Conservation (phyloP, 2,113 vertebrate genomes). For the Aegithalos caudatus region DNA sequence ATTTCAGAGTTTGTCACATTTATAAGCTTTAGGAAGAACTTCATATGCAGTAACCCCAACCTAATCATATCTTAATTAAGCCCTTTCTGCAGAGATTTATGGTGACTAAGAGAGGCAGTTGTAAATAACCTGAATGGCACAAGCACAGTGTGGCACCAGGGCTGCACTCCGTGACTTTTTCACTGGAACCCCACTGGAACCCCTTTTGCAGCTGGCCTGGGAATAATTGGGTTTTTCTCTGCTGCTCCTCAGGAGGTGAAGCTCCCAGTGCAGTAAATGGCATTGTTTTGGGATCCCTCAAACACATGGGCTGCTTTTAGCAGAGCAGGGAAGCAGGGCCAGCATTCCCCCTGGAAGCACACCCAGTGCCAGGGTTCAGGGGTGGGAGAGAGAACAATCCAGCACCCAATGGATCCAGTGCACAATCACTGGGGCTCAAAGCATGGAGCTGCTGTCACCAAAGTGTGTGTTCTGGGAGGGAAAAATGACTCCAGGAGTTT, state of each 20-base stretch:
- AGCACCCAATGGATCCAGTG: not conserved
- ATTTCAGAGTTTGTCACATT: constrained; percentile 19
- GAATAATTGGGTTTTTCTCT: not conserved
- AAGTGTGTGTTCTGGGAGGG: not conserved
- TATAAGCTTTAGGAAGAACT: not conserved
- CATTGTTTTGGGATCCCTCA: not conserved
- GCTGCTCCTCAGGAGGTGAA: not conserved
- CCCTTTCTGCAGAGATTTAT: constrained; percentile 25
- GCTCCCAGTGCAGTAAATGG: not conserved
- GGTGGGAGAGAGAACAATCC: not conserved
- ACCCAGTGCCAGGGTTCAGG: not conserved
- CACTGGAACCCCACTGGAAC: not conserved
- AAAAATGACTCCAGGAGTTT: not conserved
- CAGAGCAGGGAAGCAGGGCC: not conserved
- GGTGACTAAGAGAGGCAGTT: not conserved
- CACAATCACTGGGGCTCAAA: not conserved
- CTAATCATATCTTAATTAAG: constrained; percentile 38
- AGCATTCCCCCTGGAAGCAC: not conserved
- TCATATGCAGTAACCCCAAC: constrained; percentile 15
- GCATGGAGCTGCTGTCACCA: not conserved
- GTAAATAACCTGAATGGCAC: not conserved
- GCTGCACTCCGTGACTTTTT: not conserved
- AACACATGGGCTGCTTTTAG: not conserved
- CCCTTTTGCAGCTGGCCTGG: not conserved
- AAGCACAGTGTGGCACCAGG: not conserved